Conservation (phyloP, 2,888 invertebrate species). For the Nebria salina region DNA sequence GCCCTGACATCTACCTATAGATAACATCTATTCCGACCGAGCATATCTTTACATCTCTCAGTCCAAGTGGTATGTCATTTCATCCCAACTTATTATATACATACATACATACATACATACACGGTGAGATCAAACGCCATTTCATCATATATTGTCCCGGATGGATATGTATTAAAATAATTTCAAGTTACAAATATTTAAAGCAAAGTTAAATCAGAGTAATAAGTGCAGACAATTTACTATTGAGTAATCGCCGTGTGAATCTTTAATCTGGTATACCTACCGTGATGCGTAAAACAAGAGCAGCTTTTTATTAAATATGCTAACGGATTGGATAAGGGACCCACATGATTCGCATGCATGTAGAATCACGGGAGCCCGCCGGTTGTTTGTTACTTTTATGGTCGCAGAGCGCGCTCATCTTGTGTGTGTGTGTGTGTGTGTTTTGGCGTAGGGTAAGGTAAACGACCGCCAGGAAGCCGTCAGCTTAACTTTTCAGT, state of each 20-base stretch:
- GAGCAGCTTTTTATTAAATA: neutral
- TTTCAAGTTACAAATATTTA: too few relatives aligned
- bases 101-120: too few relatives aligned
- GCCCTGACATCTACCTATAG: neutral
- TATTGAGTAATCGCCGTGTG: neutral
- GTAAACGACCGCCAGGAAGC: neutral
- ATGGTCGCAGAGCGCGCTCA: neutral
- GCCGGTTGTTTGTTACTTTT: neutral
- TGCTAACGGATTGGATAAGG: conserved; percentile 1
- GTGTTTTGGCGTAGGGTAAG: neutral
- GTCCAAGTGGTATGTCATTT: neutral
- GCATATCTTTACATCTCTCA: neutral
- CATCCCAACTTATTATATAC: neutral
- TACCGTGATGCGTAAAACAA: neutral
- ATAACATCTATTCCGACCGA: neutral
- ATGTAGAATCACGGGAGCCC: neutral
- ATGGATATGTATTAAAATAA: too few relatives aligned
- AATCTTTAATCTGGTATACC: neutral
- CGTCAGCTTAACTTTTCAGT: neutral
- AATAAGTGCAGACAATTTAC: neutral
- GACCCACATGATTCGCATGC: neutral
- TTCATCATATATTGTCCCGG: neutral
- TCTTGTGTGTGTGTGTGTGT: neutral
- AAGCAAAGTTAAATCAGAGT: neutral
- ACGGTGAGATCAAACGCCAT: neutral